phyloP scores from a whole-genome alignment of 2,888 invertebrate species.

The Zygaena filipendulae region DNA sequence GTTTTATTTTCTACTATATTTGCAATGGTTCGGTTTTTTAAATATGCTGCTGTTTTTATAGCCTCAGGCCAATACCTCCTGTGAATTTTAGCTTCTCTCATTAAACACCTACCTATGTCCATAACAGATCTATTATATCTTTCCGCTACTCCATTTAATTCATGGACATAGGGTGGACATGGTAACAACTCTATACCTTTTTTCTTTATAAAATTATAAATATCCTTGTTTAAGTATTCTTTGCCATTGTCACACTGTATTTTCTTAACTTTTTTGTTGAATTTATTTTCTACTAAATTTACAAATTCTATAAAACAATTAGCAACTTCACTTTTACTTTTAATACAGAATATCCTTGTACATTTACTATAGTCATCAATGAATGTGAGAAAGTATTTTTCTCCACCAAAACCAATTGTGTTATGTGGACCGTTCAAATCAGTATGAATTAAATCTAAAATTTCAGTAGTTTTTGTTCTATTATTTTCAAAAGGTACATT shows the following conservation, averaged over 20 bases:
- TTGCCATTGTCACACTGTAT: not conserved
- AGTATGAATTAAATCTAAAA: conserved; percentile 1
- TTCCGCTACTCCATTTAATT: conserved; percentile 22
- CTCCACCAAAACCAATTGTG: conserved; percentile 2
- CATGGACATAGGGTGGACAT: conserved; percentile 11
- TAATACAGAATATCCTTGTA: conserved; percentile 2
- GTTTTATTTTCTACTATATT: conserved; percentile 22
- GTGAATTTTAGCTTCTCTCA: conserved; percentile 19
- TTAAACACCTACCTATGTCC: conserved; percentile 20
- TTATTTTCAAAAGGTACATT: not conserved
- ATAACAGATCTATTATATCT: conserved; percentile 20
- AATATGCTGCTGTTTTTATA: conserved; percentile 21
- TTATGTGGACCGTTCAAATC: conserved; percentile 1
- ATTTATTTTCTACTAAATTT: conserved; percentile 2
- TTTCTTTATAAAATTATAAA: conserved; percentile 1
- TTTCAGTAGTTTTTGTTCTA: conserved; percentile 2
- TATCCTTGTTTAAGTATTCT: no score
- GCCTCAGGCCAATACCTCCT: conserved; percentile 20
- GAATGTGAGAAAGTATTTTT: conserved; percentile 5
- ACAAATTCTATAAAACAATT: conserved; percentile 6
- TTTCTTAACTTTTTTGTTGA: not conserved
- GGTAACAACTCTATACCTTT: no score
- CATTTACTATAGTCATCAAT: conserved; percentile 6
- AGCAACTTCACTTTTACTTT: conserved; percentile 1
- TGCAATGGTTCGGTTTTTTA: conserved; percentile 21